phyloP scores from a whole-genome alignment of 2,797 vertebrate species.

The Hylomyscus alleni region DNA sequence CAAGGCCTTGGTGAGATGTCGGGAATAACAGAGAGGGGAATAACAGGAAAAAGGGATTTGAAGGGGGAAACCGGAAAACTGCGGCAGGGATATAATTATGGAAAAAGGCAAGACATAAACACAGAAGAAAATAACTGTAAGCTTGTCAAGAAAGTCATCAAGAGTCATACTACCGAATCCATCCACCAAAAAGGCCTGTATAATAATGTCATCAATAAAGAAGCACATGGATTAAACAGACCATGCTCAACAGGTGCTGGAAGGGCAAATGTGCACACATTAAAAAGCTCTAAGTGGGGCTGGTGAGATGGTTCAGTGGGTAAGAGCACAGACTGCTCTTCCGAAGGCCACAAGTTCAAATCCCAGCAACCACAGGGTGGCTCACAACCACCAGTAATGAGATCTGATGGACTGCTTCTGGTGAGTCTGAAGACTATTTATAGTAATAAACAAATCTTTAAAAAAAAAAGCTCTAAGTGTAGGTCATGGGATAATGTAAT shows the following conservation, averaged over 20 bases:
- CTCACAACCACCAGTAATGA: too few species aligned
- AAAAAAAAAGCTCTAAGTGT: neutral
- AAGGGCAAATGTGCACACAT: neutral
- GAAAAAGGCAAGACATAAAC: neutral
- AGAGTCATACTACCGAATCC: neutral
- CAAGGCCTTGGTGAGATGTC: rapidly evolving
- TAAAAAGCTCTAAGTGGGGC: neutral
- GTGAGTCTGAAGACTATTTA: too few species aligned
- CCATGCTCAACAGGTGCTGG: neutral
- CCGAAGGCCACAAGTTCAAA: too few species aligned
- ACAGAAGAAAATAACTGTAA: neutral
- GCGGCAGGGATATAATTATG: neutral
- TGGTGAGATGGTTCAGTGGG: too few species aligned
- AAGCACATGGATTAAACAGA: neutral
- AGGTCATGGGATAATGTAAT: neutral
- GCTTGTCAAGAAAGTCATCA: neutral
- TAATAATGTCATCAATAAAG: neutral
- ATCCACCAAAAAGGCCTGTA: neutral
- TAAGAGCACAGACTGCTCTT: too few species aligned
- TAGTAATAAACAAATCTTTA: too few species aligned
- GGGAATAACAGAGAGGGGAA: neutral
- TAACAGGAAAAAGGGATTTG: neutral
- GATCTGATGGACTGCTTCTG: too few species aligned
- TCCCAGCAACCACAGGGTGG: too few species aligned
- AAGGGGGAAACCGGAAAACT: neutral